Percentiles rank a stretch among this genome's conserved stretches.
These are phyloP conservation scores for Dissostichus mawsoni DNA, from an alignment of 2,113 vertebrate genomes.

Conservation along the genomic window DNA sequence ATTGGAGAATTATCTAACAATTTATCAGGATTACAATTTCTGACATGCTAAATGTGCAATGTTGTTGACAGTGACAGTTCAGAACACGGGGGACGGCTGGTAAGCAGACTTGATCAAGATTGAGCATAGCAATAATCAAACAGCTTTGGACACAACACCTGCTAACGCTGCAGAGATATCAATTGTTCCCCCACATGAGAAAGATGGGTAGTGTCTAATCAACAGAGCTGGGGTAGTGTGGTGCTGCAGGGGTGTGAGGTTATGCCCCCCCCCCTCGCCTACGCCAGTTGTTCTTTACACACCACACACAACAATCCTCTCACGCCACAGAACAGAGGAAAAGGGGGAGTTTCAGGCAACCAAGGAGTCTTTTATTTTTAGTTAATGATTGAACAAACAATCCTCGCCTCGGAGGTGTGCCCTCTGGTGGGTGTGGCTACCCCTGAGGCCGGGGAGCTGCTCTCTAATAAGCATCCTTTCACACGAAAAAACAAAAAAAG, in stretches of 20 bases:
- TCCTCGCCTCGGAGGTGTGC: conserved; percentile 68
- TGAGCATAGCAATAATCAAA: conserved; percentile 76
- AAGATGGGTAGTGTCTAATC: conserved; percentile 54
- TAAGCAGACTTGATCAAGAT: conserved; percentile 69
- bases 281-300: conserved; percentile 74
- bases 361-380: conserved; percentile 84
- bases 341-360: conserved; percentile 60
- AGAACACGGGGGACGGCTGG: conserved; percentile 35
- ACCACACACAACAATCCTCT: conserved; percentile 68
- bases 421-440: conserved; percentile 79
- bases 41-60: conserved; percentile 68
- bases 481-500: conserved; percentile 64
- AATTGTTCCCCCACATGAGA: conserved; percentile 49
- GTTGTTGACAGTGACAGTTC: conserved; percentile 56
- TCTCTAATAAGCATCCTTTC: conserved; percentile 80
- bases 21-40: conserved; percentile 65
- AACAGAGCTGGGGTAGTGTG: conserved; percentile 21
- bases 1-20: conserved; percentile 57
- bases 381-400: conserved; percentile 86
- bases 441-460: conserved; percentile 77
- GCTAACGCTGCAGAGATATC: conserved; percentile 67
- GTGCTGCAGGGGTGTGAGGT: conserved; percentile 40
- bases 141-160: conserved; percentile 70
- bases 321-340: conserved; percentile 40
- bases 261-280: background rate